Percentiles rank a stretch among this genome's conserved stretches.
These are phyloP conservation scores for Orthonychiurus folsomi DNA, from an alignment of 2,888 invertebrate species.

Conservation along the genomic window DNA sequence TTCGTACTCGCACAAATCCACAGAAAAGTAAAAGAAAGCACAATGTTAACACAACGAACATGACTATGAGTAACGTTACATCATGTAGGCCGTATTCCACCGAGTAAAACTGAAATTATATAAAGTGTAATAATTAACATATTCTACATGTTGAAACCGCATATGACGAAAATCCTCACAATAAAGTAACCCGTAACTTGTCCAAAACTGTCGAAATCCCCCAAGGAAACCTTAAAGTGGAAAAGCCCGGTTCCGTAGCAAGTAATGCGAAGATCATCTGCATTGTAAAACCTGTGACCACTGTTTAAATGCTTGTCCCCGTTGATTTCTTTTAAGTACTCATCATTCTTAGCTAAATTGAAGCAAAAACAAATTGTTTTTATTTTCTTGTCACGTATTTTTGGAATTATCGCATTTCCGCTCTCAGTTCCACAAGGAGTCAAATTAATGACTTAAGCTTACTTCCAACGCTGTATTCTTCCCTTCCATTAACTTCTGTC, in stretches of 20 bases:
- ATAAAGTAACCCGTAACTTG: constrained; percentile 32
- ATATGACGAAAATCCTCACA: constrained; percentile 13
- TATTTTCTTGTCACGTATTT: background rate
- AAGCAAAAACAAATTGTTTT: background rate
- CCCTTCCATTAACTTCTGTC: constrained; percentile 29
- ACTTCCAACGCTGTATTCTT: constrained; percentile 21
- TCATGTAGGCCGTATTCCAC: constrained; percentile 12
- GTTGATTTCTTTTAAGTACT: constrained; percentile 21
- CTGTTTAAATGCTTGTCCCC: constrained; percentile 15
- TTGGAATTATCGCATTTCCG: background rate
- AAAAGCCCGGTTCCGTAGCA: constrained; percentile 33
- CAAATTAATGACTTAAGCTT: no score
- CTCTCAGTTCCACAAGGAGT: no score
- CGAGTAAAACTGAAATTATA: constrained; percentile 11
- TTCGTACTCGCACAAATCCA: constrained; percentile 27
- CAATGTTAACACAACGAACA: constrained; percentile 25
- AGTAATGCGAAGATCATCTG: constrained; percentile 16
- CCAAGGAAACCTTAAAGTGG: constrained; percentile 30
- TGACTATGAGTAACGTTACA: constrained; percentile 24
- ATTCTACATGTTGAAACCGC: background rate
- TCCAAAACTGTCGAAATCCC: constrained; percentile 29
- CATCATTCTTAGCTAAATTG: background rate
- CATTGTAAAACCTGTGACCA: constrained; percentile 20
- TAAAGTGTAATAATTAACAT: constrained; percentile 3
- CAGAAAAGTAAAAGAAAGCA: constrained; percentile 31